phyloP scores from a whole-genome alignment of 2,113 vertebrate genomes.

The Hypomesus transpacificus region DNA sequence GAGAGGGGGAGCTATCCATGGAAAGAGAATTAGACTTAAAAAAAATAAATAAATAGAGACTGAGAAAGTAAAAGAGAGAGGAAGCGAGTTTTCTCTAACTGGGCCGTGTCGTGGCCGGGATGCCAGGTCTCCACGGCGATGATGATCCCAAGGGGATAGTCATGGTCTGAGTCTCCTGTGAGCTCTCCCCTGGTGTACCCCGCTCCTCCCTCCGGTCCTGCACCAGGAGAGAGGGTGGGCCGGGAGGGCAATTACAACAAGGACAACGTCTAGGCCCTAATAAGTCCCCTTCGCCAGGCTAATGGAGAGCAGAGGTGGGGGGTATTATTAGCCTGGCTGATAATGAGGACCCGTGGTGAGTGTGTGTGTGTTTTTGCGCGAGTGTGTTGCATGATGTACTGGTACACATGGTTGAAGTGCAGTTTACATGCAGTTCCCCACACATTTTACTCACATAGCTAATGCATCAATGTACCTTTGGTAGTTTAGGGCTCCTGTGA shows the following conservation, averaged over 20 bases:
- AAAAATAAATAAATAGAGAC: not conserved
- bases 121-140: constrained; percentile 1
- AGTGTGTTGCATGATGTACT: not conserved
- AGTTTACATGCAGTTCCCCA: not conserved
- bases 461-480: not conserved
- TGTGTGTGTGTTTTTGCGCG: constrained; percentile 20
- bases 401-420: not conserved
- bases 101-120: constrained; percentile 56
- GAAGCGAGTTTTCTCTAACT: constrained; percentile 25
- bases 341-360: constrained; percentile 43
- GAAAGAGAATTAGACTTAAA: not conserved
- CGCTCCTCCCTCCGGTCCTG: not conserved
- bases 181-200: constrained; percentile 63
- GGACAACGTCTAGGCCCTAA: constrained; percentile 64
- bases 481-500: not conserved
- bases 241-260: constrained; percentile 65
- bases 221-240: constrained; percentile 45
- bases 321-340: constrained; percentile 55
- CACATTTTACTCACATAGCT: not conserved
- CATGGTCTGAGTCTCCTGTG: constrained; percentile 45
- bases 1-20: constrained; percentile 24
- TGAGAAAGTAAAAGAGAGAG: not conserved
- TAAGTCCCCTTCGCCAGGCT: constrained; percentile 68
- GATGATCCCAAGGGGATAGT: constrained; percentile 42
- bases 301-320: constrained; percentile 65